phyloP scores from a whole-genome alignment of 1,140 invertebrate genomes.

The Drosophila saltans region DNA sequence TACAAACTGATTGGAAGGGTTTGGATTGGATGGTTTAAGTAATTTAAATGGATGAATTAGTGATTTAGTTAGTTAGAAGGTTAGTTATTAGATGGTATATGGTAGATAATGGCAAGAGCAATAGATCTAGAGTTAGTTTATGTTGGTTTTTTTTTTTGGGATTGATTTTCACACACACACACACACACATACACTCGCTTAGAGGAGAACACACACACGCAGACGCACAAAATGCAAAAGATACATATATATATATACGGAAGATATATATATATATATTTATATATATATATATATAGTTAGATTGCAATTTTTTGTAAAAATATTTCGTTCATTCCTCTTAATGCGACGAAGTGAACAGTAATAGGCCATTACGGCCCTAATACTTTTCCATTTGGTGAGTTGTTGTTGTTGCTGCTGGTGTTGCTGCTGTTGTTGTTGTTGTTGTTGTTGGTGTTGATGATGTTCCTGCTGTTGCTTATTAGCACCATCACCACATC shows the following conservation, averaged over 20 bases:
- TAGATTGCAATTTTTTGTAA: neutral
- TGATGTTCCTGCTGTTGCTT: neutral
- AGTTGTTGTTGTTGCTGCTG: slow-evolving; percentile 81
- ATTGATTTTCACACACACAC: slow-evolving; percentile 34
- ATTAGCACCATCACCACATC: neutral
- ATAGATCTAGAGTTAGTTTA: slow-evolving; percentile 11
- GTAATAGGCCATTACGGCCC: slow-evolving; percentile 93
- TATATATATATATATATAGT: neutral
- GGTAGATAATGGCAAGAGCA: neutral
- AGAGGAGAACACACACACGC: slow-evolving; percentile 13
- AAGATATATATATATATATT: slow-evolving; percentile 30
- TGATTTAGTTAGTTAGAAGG: slow-evolving; percentile 34
- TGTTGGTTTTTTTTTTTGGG: neutral
- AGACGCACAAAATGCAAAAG: slow-evolving; percentile 45
- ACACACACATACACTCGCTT: neutral
- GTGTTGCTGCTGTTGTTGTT: neutral
- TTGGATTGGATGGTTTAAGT: slow-evolving; percentile 26
- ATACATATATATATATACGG: slow-evolving; percentile 1
- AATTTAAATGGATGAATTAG: slow-evolving; percentile 35
- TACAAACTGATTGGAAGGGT: slow-evolving; percentile 14
- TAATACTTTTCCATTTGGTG: slow-evolving; percentile 92
- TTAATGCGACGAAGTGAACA: slow-evolving; percentile 93
- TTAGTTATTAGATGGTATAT: slow-evolving; percentile 18
- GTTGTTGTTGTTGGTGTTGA: slow-evolving; percentile 57
- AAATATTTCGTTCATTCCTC: slow-evolving; percentile 86